Percentiles rank a stretch among this genome's conserved stretches.
These are phyloP conservation scores for Dallia pectoralis DNA, from an alignment of 2,797 vertebrate genomes.

Conservation along the genomic window DNA sequence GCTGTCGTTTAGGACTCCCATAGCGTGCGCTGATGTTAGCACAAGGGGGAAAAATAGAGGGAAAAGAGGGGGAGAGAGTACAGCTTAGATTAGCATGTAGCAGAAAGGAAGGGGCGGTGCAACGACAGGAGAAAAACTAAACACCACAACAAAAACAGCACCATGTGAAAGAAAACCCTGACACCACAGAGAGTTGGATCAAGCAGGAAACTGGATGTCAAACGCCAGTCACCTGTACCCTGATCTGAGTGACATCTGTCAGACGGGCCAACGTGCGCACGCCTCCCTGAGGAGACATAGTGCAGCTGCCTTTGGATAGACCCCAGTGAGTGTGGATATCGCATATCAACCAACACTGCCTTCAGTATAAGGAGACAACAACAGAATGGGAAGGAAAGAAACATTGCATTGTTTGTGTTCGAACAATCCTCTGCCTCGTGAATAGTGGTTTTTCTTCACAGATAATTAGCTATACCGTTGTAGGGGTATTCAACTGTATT, in stretches of 20 bases:
- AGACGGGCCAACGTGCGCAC: neutral
- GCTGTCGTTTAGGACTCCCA: slow-evolving; percentile 98
- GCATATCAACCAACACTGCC: too few species aligned
- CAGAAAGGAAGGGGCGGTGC: neutral
- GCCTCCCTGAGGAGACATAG: neutral
- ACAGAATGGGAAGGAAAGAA: too few species aligned
- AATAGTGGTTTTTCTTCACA: too few species aligned
- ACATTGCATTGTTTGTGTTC: too few species aligned
- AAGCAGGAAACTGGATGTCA: neutral
- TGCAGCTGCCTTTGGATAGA: too few species aligned
- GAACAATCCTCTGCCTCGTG: too few species aligned
- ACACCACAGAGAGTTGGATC: neutral
- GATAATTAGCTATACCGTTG: too few species aligned
- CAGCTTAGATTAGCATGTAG: slow-evolving; percentile 50
- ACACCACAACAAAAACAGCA: neutral
- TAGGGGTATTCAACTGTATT: too few species aligned
- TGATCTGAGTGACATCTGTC: neutral
- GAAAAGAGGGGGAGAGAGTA: slow-evolving; percentile 50
- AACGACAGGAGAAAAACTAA: slow-evolving; percentile 19
- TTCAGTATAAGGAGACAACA: too few species aligned
- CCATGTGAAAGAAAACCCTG: neutral
- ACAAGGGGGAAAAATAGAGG: slow-evolving; percentile 65
- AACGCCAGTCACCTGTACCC: neutral
- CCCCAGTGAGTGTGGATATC: too few species aligned
- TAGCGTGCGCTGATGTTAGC: slow-evolving; percentile 92